These are phyloP conservation scores for Gymnodraco acuticeps DNA, from an alignment of 2,797 vertebrate genomes.

Conservation along the genomic window DNA sequence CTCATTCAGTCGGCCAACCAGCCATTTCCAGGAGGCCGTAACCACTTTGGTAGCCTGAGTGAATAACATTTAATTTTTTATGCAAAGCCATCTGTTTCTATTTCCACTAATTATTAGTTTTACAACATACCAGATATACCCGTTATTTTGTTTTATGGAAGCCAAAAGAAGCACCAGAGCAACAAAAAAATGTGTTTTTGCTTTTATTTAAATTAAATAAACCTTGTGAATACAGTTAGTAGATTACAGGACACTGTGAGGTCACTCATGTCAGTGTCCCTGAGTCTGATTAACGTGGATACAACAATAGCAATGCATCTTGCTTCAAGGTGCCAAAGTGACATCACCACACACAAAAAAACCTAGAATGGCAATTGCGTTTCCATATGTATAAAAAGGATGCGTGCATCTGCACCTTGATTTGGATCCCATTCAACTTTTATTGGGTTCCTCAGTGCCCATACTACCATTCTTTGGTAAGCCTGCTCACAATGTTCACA, in stretches of 20 bases:
- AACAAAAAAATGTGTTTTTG: background rate
- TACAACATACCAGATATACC: background rate
- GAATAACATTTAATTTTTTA: slow-evolving; percentile 21
- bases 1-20: slow-evolving; percentile 37
- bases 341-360: background rate
- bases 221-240: background rate
- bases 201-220: background rate
- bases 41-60: slow-evolving; percentile 34
- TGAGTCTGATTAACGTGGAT: background rate
- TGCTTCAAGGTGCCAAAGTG: background rate
- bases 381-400: too few species aligned
- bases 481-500: too few species aligned
- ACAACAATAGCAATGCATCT: background rate
- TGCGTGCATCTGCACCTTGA: too few species aligned
- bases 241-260: background rate
- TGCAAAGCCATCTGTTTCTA: slow-evolving; percentile 30
- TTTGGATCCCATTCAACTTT: too few species aligned
- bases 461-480: too few species aligned
- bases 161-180: background rate
- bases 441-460: too few species aligned
- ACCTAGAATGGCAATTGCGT: too few species aligned
- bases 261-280: too few species aligned
- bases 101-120: slow-evolving; percentile 30
- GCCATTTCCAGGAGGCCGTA: slow-evolving; percentile 38
- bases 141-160: background rate